Percentiles rank a stretch among this genome's conserved stretches.
These are phyloP conservation scores for Cebus imitator DNA, from an alignment of 2,113 vertebrate genomes.

Conservation along the genomic window DNA sequence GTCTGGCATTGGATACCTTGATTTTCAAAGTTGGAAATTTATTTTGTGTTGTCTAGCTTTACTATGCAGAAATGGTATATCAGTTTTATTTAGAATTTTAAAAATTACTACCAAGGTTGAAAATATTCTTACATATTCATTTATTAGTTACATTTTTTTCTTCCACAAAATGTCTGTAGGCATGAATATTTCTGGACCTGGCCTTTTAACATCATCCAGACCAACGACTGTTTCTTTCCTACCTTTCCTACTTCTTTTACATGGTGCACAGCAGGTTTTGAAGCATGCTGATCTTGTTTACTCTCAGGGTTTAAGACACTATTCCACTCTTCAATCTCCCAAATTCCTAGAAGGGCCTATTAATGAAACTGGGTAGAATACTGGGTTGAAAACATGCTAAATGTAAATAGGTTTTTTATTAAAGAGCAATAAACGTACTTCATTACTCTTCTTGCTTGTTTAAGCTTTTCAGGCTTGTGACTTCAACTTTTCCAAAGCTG, in stretches of 20 bases:
- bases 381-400: background rate
- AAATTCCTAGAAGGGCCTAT: constrained; percentile 46
- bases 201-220: background rate
- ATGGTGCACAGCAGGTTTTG: background rate
- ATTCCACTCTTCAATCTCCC: background rate
- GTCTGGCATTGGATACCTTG: background rate
- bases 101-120: background rate
- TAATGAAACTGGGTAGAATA: background rate
- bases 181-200: background rate
- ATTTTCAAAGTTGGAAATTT: background rate
- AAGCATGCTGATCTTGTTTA: background rate
- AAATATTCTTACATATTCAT: background rate
- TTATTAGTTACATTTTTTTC: background rate
- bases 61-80: background rate
- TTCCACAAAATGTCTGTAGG: background rate
- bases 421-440: constrained; percentile 10
- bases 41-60: background rate
- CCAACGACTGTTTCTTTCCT: background rate
- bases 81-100: background rate
- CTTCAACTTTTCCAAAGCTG: constrained; percentile 27
- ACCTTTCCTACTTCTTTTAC: background rate
- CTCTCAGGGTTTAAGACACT: background rate
- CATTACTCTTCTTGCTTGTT: constrained; percentile 25
- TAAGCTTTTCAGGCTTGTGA: constrained; percentile 32
- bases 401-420: constrained; percentile 21